Conservation (phyloP, 2,113 vertebrate genomes). For the Elanus axillaris region DNA sequence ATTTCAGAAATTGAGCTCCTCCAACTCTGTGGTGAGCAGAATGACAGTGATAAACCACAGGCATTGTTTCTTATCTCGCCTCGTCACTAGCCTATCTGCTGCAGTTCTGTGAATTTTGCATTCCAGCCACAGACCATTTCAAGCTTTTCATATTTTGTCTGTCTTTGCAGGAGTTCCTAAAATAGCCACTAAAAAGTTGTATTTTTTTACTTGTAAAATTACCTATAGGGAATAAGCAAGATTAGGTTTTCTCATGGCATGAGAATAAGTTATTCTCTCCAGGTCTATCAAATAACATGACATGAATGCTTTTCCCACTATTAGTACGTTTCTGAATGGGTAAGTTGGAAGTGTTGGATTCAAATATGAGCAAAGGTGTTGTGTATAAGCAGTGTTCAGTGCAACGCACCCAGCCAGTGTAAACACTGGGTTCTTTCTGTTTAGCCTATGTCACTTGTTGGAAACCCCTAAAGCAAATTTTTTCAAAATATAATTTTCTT, state of each 20-base stretch:
- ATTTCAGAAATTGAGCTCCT: background rate
- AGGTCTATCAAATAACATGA: background rate
- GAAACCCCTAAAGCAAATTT: background rate
- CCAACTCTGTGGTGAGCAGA: background rate
- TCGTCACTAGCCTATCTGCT: background rate
- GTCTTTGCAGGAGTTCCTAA: background rate
- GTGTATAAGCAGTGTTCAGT: background rate
- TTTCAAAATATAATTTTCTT: background rate
- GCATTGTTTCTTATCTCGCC: background rate
- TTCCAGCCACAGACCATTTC: background rate
- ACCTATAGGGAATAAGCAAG: background rate
- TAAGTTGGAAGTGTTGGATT: background rate
- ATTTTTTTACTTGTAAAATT: background rate
- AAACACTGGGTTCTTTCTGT: background rate
- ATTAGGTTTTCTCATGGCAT: background rate
- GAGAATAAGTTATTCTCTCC: background rate
- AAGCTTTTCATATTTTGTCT: background rate
- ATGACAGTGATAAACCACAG: background rate
- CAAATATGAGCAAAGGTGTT: background rate
- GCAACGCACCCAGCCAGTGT: fast-evolving
- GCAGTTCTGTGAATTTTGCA: background rate
- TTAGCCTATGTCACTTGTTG: background rate
- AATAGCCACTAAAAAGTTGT: background rate
- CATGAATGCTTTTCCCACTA: background rate
- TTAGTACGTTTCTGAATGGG: background rate